Conservation (phyloP, 2,113 vertebrate genomes). For the Pygoscelis antarcticus region DNA sequence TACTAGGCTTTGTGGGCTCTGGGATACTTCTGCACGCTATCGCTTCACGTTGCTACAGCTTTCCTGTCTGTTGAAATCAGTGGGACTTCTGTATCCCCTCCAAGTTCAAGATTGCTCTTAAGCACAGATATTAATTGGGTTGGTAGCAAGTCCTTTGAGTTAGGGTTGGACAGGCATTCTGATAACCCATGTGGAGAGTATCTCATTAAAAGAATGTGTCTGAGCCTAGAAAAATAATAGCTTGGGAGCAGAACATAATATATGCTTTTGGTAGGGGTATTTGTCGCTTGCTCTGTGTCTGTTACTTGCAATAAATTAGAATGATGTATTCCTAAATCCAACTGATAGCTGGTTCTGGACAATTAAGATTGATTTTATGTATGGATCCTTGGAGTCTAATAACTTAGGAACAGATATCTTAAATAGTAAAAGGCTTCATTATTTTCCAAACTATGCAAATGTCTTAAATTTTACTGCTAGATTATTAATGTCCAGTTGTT, state of each 20-base stretch:
- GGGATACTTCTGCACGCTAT: neutral
- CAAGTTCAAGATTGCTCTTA: neutral
- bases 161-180: neutral
- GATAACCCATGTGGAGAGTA: neutral
- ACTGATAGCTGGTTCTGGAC: neutral
- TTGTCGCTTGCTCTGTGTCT: neutral
- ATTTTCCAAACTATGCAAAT: neutral
- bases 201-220: neutral
- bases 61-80: neutral
- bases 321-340: neutral
- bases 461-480: neutral
- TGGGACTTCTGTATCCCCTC: neutral
- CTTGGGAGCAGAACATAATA: neutral
- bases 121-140: neutral
- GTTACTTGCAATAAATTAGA: neutral
- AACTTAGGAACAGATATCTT: neutral
- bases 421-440: neutral
- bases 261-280: neutral
- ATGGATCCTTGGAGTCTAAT: neutral
- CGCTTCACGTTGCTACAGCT: neutral
- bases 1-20: neutral
- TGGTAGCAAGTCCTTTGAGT: neutral
- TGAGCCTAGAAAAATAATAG: neutral
- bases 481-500: neutral
- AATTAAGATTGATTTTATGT: slow-evolving; percentile 2